Percentiles rank a stretch among this genome's conserved stretches.
These are phyloP conservation scores for Recurvirostra avosetta DNA, from an alignment of 2,113 vertebrate genomes.

Conservation along the genomic window DNA sequence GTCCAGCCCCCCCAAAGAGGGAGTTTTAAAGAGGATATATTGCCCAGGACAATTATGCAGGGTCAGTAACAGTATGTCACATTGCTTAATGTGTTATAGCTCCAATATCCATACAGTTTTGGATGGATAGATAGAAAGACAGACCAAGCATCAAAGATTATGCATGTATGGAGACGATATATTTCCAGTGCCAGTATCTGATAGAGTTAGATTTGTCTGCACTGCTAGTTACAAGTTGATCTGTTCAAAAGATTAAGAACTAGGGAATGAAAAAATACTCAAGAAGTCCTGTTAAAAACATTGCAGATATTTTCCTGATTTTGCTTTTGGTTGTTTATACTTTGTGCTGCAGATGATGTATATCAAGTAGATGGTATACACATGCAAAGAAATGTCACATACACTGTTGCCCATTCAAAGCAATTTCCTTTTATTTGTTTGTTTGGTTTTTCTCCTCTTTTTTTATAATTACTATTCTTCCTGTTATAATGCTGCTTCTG, in stretches of 20 bases:
- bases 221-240: not conserved
- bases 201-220: not conserved
- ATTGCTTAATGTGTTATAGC: not conserved
- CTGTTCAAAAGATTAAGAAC: not conserved
- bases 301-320: not conserved
- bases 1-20: rapidly evolving
- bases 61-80: not conserved
- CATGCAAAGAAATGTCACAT: not conserved
- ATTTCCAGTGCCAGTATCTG: not conserved
- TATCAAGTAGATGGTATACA: not conserved
- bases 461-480: not conserved
- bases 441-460: not conserved
- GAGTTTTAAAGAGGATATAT: not conserved
- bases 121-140: not conserved
- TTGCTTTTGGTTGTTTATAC: not conserved
- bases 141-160: not conserved
- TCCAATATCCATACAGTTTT: not conserved
- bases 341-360: not conserved
- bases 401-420: not conserved
- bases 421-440: not conserved
- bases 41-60: not conserved
- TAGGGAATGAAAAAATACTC: not conserved
- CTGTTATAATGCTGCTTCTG: not conserved
- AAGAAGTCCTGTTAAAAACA: not conserved
- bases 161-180: not conserved